Conservation (phyloP, 2,797 vertebrate species). For the Taenioides sp. region DNA sequence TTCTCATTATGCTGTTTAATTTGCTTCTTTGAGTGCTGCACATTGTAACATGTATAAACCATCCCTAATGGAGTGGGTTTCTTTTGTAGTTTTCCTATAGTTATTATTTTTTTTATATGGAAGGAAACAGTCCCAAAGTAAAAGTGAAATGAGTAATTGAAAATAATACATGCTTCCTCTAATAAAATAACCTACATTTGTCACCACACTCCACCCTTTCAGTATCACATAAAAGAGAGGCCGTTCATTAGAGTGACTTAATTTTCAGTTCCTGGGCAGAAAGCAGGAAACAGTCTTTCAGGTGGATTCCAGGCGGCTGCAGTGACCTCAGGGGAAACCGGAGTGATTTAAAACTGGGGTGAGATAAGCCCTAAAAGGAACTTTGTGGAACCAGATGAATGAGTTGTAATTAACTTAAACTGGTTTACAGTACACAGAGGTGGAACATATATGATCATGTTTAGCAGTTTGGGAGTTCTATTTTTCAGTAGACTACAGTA, state of each 20-base stretch:
- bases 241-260: slow-evolving; percentile 6
- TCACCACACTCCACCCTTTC: not conserved
- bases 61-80: not conserved
- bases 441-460: no score
- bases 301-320: slow-evolving; percentile 50
- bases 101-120: not conserved
- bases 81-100: no score
- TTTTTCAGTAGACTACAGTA: not conserved
- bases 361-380: slow-evolving; percentile 32
- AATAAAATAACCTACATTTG: slow-evolving; percentile 8
- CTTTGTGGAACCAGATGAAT: not conserved
- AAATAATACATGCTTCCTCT: not conserved
- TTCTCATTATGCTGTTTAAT: no score
- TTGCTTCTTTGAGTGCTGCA: not conserved
- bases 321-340: slow-evolving; percentile 45
- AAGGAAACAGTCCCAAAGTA: not conserved
- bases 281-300: slow-evolving; percentile 21
- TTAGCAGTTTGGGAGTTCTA: not conserved
- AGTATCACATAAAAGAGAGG: not conserved
- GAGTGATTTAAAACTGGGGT: slow-evolving; percentile 30
- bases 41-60: not conserved
- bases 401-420: not conserved
- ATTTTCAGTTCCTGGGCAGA: slow-evolving; percentile 14
- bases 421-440: no score
- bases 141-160: not conserved